Evolutionary conservation across 2,797 vertebrate genomes (phyloP), one percentile per base, ranked within the genome.

Genomic region (Darevskia mixta): DNA sequence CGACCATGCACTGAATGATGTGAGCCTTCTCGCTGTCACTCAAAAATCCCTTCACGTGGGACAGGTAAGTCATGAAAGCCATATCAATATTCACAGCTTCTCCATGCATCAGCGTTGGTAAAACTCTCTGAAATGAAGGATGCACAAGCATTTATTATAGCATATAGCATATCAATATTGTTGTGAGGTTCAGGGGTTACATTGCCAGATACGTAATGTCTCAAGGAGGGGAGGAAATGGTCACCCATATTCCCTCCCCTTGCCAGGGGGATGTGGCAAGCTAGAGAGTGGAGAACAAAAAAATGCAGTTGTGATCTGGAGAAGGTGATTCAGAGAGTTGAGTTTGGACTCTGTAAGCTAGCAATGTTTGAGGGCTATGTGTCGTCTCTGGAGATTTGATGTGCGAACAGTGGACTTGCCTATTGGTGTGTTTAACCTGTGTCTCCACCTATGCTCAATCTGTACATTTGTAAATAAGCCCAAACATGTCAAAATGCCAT

Each of bases 41-140:
- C 79, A 98, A 77, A 0, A 98, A 93, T 0, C 96, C 97, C 0
- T 95, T 94, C 8, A 90, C 92, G 18, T 95, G 79, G 25, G 98
- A 96, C 10, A 98, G 96, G 5, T 97, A 98, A 1, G 97, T 97
- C 98, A 98, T 98, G 95, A 97, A 98, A 0, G 96, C 96, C 98
- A 98, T 98, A 88, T 98, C 97, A 0, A 98, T 86, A 87, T 98
- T 98, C 66, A 98, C 98, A 0, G 98, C 97, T 43, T 98, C 97
- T 0, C 97, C 97, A 0, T 98, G 98, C 93, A 98, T 96, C 90
- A 98, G 94, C 0, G 96, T 95, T 0, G 97, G 98, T 35, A 98
- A 89, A 79, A 98, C 97, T 91, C 96, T 96, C 98, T 98, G 95
- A 0, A 88, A 88, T 0, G 0, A 75, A 76, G 87, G 23, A 9